phyloP scores from a whole-genome alignment of 1,140 invertebrate genomes.

The Hestina assimilis region DNA sequence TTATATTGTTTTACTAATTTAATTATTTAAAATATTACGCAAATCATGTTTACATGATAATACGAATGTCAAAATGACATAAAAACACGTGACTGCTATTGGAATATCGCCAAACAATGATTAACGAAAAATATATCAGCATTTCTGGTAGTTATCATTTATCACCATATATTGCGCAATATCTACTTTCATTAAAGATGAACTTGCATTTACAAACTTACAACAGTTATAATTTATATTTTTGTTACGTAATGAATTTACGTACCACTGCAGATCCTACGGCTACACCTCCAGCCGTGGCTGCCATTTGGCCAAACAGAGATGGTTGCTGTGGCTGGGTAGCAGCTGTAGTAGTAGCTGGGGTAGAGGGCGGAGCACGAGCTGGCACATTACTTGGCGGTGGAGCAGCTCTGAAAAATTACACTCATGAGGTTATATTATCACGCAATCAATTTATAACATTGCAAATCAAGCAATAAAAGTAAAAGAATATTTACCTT shows the following conservation, averaged over 20 bases:
- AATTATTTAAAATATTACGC: constrained; percentile 36
- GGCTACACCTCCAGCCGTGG: constrained; percentile 93
- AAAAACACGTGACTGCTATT: constrained; percentile 48
- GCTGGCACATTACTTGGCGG: constrained; percentile 76
- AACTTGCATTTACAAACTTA: no score
- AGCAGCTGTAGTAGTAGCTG: constrained; percentile 72
- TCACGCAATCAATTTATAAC: background rate
- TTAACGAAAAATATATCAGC: constrained; percentile 12
- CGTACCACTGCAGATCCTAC: constrained; percentile 89
- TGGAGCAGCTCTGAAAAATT: constrained; percentile 72
- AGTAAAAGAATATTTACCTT: constrained; percentile 62
- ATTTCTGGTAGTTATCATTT: constrained; percentile 8
- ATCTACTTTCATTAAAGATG: background rate
- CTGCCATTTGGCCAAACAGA: constrained; percentile 92
- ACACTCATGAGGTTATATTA: constrained; percentile 39
- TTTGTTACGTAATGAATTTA: constrained; percentile 63
- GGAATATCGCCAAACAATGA: constrained; percentile 38
- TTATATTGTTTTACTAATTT: no score
- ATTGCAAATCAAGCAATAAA: background rate
- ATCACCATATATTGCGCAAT: constrained; percentile 21
- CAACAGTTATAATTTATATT: background rate
- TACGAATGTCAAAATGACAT: constrained; percentile 33
- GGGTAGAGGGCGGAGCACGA: constrained; percentile 78
- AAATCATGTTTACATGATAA: constrained; percentile 42
- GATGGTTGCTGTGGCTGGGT: constrained; percentile 79